Percentiles rank a stretch among this genome's conserved stretches.
Evolutionary conservation across 2,888 invertebrate species (phyloP).

Genomic region (Calameuta idolon): DNA sequence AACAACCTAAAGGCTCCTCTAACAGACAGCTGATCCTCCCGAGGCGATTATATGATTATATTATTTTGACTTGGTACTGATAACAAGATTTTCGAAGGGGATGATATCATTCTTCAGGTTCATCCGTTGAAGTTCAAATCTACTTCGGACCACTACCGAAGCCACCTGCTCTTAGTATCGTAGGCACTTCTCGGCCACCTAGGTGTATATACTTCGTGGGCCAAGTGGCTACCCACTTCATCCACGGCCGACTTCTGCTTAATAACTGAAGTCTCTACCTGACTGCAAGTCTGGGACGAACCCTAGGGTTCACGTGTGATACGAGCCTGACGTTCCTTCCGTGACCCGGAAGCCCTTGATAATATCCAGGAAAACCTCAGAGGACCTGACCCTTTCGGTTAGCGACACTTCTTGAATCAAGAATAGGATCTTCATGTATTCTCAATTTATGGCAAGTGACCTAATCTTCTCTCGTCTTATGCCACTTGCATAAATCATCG

Average conservation of each 20-base stretch:
- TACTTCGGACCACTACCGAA: background rate
- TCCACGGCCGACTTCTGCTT: background rate
- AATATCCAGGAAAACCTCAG: background rate
- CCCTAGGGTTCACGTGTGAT: background rate
- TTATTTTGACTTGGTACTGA: background rate
- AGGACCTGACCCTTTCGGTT: background rate
- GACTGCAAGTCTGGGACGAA: background rate
- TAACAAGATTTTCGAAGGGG: background rate
- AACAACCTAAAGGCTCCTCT: background rate
- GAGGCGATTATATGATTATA: background rate
- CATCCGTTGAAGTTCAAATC: background rate
- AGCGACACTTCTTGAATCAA: background rate
- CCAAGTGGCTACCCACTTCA: background rate
- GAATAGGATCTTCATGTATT: background rate
- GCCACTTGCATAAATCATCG: background rate
- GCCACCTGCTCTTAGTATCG: background rate
- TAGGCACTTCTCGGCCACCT: background rate
- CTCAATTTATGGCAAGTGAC: background rate
- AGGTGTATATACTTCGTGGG: background rate
- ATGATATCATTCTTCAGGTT: background rate
- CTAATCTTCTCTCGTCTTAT: background rate
- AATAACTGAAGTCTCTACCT: background rate
- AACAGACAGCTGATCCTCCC: background rate
- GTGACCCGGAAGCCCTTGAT: background rate
- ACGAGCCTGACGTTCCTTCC: background rate